Evolutionary conservation across 1,140 invertebrate genomes (phyloP), one percentile per base, ranked within the genome.

Genomic region (Drosophila teissieri): DNA sequence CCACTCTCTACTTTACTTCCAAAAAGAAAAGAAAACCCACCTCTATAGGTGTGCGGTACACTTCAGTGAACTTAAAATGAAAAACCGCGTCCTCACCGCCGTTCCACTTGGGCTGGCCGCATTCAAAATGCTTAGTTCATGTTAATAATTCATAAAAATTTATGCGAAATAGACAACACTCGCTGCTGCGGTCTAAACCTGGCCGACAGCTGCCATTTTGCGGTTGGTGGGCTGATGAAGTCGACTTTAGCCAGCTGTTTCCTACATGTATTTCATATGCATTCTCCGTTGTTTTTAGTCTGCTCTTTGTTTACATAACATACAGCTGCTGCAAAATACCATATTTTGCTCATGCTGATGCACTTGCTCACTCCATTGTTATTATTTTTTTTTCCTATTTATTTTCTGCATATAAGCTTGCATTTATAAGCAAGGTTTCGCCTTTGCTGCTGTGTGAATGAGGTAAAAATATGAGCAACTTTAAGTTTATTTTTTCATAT

Each of bases 101-200:
- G 36, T 24, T 42, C 57, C 54, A 17, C 27, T 40, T 3, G 4
- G 37, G 36, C 48, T 17, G 49, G 55, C 48, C 80, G n/a, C 64
- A 80, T 70, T 69, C 22, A 42, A 63, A 74, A 81, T 78, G 65
- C 75, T 76, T 83, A 72, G 79, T 67, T 86, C 83, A 76, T 65
- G 70, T 88, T 88, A 86, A 86, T 88, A 88, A 83, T 86, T 86
- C 83, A 86, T 80, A 88, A 83, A 88, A 83, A 85, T 85, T 54
- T 83, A 76, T 82, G 75, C 72, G 75, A 82, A 86, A 88, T 83
- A 83, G 74, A 82, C 79, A 74, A 67, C 74, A 62, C 72, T 72
- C 72, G 57, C 51, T 44, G 19, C 46, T 44, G 61, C 22, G 61
- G 56, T 57, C 58, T 63, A 64, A 57, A 27, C 78, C 52, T 44